These are phyloP conservation scores for Morone saxatilis DNA, from an alignment of 2,113 vertebrate species.

Conservation along the genomic window DNA sequence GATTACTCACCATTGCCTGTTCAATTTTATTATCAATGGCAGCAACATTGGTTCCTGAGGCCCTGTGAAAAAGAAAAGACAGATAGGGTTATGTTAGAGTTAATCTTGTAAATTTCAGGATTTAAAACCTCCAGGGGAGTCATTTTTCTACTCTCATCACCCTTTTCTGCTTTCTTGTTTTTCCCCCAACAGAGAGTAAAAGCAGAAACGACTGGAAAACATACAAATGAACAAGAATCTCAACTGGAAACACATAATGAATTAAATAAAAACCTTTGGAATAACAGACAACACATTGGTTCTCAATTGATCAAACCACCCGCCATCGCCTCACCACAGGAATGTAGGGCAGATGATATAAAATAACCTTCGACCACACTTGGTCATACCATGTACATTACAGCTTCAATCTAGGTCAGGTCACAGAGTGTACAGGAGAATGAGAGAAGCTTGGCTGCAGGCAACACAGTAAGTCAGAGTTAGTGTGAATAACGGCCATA, in stretches of 20 bases:
- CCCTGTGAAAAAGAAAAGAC: conserved; percentile 76
- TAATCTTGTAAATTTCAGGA: neutral
- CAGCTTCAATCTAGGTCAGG: conserved; percentile 40
- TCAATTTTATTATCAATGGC: conserved; percentile 99
- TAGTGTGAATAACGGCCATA: neutral
- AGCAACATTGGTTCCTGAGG: conserved; percentile 95
- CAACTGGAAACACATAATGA: neutral
- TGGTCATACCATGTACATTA: neutral
- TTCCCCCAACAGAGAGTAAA: neutral
- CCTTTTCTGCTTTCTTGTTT: neutral
- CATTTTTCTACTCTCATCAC: neutral
- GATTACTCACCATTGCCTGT: conserved; percentile 96
- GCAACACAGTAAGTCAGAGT: neutral
- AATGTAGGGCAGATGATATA: conserved; percentile 11
- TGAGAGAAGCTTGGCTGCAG: neutral
- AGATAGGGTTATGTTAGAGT: conserved; percentile 13
- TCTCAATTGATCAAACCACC: neutral
- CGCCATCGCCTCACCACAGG: neutral
- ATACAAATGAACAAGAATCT: neutral
- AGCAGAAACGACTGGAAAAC: neutral
- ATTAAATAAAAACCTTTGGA: neutral
- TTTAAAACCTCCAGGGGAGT: neutral
- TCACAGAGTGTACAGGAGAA: neutral
- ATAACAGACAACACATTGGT: neutral
- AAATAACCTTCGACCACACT: conserved; percentile 5